phyloP scores from a whole-genome alignment of 2,888 invertebrate genomes.

The Phyllotreta striolata region DNA sequence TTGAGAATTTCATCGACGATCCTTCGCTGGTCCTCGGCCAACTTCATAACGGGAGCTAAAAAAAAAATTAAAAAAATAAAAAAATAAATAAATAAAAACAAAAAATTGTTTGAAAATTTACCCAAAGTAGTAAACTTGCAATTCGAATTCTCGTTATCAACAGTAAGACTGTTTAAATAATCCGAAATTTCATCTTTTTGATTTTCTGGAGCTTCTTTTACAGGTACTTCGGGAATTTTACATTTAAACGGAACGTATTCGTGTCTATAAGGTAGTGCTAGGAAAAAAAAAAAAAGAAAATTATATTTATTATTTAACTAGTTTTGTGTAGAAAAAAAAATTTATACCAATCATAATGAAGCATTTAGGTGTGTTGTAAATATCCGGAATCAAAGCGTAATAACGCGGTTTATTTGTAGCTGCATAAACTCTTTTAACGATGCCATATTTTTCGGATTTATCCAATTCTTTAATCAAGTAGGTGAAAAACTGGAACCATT shows the following conservation, averaged over 20 bases:
- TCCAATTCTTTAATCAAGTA: conserved; percentile 38
- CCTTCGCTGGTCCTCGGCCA: no score
- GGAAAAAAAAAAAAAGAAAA: background rate
- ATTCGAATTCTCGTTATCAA: no score
- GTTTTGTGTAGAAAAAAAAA: conserved; percentile 7
- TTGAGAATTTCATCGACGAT: no score
- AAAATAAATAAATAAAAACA: no score
- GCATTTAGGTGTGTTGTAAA: conserved; percentile 37
- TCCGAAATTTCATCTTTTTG: conserved; percentile 33
- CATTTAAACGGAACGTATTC: conserved; percentile 34
- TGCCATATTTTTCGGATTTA: conserved; percentile 38
- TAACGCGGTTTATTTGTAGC: conserved; percentile 40
- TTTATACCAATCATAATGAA: conserved; percentile 35
- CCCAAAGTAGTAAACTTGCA: no score
- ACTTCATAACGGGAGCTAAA: no score
- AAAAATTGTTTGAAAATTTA: no score
- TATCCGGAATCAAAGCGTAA: conserved; percentile 42
- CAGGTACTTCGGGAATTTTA: conserved; percentile 26
- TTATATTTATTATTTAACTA: background rate
- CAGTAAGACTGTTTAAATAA: conserved; percentile 42
- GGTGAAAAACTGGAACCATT: conserved; percentile 37
- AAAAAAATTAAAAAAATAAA: no score
- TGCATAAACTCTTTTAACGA: conserved; percentile 42
- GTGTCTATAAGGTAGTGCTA: conserved; percentile 40
- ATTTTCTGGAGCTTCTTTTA: conserved; percentile 22